Conservation (phyloP, 2,888 invertebrate species). For the Incurvaria masculella region DNA sequence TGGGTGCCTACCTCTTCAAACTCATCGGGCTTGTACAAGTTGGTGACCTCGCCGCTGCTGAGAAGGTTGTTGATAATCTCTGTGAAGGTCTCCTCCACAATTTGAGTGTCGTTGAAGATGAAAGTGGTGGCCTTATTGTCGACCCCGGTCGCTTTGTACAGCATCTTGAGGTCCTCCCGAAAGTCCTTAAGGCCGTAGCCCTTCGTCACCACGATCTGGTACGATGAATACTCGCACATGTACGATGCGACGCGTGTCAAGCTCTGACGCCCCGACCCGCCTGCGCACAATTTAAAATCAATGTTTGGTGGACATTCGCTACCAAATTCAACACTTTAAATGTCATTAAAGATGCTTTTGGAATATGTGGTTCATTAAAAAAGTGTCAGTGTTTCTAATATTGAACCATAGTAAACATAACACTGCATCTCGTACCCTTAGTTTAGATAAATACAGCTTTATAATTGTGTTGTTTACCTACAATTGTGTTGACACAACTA, state of each 20-base stretch:
- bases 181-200: constrained; percentile 76
- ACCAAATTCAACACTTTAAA: background rate
- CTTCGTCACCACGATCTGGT: constrained; percentile 76
- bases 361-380: no score
- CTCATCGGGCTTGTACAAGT: constrained; percentile 84
- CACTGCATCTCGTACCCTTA: no score
- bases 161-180: constrained; percentile 72
- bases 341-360: no score
- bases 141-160: constrained; percentile 72
- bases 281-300: constrained; percentile 27
- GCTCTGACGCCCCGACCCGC: constrained; percentile 83
- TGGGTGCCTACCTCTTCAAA: constrained; percentile 84
- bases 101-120: constrained; percentile 83
- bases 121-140: constrained; percentile 74
- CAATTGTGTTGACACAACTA: no score
- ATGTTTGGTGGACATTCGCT: background rate
- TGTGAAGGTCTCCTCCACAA: constrained; percentile 78
- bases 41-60: constrained; percentile 84
- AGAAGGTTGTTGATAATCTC: constrained; percentile 88
- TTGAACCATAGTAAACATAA: no score
- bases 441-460: no score
- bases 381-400: no score
- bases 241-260: constrained; percentile 73
- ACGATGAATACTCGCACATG: constrained; percentile 75
- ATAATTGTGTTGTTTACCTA: no score